Base-by-base conservation (phyloP, 1,140 invertebrate species). In the Yoshiicerus persimilis region DNA sequence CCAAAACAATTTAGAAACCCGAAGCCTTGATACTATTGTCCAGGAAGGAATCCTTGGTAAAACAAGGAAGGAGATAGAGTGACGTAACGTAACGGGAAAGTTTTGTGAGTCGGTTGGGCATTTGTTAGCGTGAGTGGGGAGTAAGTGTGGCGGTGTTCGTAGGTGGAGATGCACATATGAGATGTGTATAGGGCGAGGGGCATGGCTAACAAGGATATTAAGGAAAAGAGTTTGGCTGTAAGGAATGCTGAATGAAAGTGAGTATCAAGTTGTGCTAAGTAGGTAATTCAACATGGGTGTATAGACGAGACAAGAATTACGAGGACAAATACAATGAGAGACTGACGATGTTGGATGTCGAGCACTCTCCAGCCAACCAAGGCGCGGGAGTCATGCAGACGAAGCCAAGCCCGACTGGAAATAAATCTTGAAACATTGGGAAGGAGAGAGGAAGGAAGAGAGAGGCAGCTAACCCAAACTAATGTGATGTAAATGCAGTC, bases 401-500 rank as follows among this genome's bases (percentile, higher is more conserved):
- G 64, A 30, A 25, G 64, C 64, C 6, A 27, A 70, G 64, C 10
- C 23, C 4, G 8, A 75, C 66, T 16, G 13, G 30, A 32, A 80
- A 80, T 80, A 80, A 80, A 80, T 80, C 75, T 80, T 38, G 75
- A 34, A 36, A 80, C 75, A 80, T 80, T n/a, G 30, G 75, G 75
- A 80, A 32, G 23, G 32, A 80, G 25, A 30, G 75, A 80, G 75
- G n/a, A 34, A 38, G 34, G 32, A 34, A 80, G 32, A 80, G 75
- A n/a, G 13, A 80, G 30, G 34, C 20, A 36, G 75, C 30, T 23
- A 36, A 80, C 2, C 32, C 75, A 38, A n/a, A 80, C 75, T 34
- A 80, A 80, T 80, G 75, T 38, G 32, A 80, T 80, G 75, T 80
- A 80, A 80, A 80, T 80, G 75, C 75, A 80, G 75, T 38, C 75